Conservation (phyloP, 2,113 vertebrate genomes). For the Myanophis thanlyinensis region DNA sequence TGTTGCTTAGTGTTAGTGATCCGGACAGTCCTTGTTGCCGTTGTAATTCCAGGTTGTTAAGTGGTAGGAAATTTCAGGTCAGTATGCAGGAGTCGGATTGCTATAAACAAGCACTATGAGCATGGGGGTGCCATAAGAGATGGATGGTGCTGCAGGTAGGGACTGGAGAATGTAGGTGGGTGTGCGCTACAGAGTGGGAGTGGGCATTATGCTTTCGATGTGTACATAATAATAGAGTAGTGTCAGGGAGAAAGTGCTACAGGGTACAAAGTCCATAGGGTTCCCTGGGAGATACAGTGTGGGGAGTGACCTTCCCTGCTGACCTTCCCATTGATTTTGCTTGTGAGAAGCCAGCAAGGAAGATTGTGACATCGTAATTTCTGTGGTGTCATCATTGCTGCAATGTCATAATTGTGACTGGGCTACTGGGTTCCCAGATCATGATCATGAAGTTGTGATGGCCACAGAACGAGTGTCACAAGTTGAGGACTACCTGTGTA, state of each 20-base stretch:
- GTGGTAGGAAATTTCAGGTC: background rate
- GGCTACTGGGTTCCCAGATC: background rate
- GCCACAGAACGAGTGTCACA: background rate
- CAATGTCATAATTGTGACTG: background rate
- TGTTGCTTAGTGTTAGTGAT: background rate
- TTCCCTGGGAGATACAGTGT: background rate
- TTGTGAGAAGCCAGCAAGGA: background rate
- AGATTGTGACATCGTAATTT: background rate
- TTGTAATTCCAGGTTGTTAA: background rate
- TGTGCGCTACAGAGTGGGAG: background rate
- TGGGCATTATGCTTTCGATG: background rate
- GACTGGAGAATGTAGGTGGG: background rate
- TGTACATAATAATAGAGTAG: background rate
- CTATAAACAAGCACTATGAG: background rate
- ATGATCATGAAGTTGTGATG: background rate
- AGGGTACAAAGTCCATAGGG: background rate
- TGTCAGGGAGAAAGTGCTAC: background rate
- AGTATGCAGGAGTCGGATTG: background rate
- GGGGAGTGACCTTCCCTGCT: background rate
- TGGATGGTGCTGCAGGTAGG: background rate
- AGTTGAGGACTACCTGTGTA: background rate
- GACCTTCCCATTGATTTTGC: background rate
- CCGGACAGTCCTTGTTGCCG: background rate
- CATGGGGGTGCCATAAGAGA: background rate
- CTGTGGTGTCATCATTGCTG: background rate